A percentile compares a stretch with the other conserved stretches of the same genome.
Conservation (phyloP, 2,113 vertebrate species). For the Gadus chalcogrammus region DNA sequence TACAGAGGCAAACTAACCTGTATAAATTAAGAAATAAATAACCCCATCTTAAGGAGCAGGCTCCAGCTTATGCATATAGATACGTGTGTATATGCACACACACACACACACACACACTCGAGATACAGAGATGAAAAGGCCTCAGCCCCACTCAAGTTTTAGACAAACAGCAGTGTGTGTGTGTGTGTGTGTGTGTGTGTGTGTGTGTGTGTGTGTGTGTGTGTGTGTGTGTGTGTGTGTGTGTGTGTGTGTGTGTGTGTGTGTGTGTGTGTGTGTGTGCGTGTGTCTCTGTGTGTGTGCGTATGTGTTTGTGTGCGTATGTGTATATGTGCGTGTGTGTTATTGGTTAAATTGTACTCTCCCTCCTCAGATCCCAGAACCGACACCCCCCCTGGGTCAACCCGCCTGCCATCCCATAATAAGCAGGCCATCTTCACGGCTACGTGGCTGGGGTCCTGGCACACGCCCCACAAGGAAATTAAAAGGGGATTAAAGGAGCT, state of each 20-base stretch:
- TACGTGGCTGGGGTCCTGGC: constrained; percentile 88
- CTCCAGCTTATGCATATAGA: constrained; percentile 59
- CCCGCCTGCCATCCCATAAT: constrained; percentile 68
- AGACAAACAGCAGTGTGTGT: constrained; percentile 94
- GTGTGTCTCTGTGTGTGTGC: constrained; percentile 66
- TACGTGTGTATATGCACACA: constrained; percentile 41
- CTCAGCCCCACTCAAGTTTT: constrained; percentile 97
- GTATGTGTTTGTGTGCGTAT: constrained; percentile 18
- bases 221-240: constrained; percentile 83
- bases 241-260: constrained; percentile 83
- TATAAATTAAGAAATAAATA: constrained; percentile 80
- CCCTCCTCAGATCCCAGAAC: constrained; percentile 91
- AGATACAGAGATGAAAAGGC: constrained; percentile 46
- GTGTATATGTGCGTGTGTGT: constrained; percentile 77
- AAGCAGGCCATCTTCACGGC: constrained; percentile 65
- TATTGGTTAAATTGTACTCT: constrained; percentile 97
- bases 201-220: constrained; percentile 83
- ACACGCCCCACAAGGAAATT: constrained; percentile 97
- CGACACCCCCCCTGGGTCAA: constrained; percentile 84
- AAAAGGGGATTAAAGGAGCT: constrained; percentile 88
- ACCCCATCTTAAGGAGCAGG: constrained; percentile 67
- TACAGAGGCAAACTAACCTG: constrained; percentile 62
- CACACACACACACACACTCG: not conserved
- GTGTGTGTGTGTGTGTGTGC: constrained; percentile 83
- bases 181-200: constrained; percentile 61